Percentiles rank a stretch among this genome's conserved stretches.
These are phyloP conservation scores for Cecropterus lyciades DNA, from an alignment of 1,140 invertebrate genomes.

Conservation along the genomic window DNA sequence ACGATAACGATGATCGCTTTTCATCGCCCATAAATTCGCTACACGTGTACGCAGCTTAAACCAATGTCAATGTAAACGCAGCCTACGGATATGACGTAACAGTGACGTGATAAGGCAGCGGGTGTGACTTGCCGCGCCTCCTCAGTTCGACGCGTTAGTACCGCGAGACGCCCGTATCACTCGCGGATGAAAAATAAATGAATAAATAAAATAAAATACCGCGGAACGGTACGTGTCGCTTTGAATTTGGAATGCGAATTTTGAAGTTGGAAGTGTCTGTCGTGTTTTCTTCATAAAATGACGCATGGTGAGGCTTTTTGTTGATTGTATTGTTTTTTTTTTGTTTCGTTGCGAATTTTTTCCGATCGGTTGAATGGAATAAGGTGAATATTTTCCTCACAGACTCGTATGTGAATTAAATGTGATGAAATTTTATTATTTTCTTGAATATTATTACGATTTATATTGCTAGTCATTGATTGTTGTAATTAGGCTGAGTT, in stretches of 20 bases:
- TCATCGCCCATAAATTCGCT: too few species aligned
- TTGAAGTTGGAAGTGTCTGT: conserved; percentile 38
- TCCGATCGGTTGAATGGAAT: too few species aligned
- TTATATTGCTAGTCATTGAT: too few species aligned
- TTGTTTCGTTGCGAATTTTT: too few species aligned
- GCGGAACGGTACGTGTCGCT: conserved; percentile 35
- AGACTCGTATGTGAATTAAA: too few species aligned
- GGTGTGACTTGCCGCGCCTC: conserved; percentile 63
- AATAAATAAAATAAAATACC: conserved; percentile 28
- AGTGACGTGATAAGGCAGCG: conserved; percentile 37
- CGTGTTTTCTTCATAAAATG: conserved; percentile 33
- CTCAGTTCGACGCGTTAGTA: conserved; percentile 52
- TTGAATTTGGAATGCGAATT: conserved; percentile 35
- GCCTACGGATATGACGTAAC: conserved; percentile 33
- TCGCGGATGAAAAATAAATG: background rate
- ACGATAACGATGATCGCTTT: too few species aligned
- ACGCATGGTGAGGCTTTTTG: conserved; percentile 27
- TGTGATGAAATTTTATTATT: too few species aligned
- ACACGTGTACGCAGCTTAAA: too few species aligned
- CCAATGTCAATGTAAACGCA: background rate
- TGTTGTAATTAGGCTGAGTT: too few species aligned
- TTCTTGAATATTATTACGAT: too few species aligned
- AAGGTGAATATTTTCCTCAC: too few species aligned
- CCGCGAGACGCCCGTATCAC: conserved; percentile 30
- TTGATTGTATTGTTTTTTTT: too few species aligned